Evolutionary conservation across 2,888 invertebrate genomes (phyloP).

Genomic region (Caradrina kadenii): DNA sequence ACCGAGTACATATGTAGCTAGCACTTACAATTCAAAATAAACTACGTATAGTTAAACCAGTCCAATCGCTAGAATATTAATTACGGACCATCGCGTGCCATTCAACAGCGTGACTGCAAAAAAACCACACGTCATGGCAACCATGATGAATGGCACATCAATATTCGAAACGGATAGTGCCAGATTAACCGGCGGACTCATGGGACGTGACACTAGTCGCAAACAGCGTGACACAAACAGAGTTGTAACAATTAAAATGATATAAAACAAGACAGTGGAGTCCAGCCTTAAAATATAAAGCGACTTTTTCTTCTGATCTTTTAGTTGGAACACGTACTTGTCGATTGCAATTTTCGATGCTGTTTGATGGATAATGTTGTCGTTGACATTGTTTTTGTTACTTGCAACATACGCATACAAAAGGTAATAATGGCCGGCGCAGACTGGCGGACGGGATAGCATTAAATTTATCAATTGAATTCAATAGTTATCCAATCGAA

Average conservation of each 20-base stretch:
- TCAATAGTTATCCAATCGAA: too few species aligned
- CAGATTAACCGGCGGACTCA: constrained; percentile 75
- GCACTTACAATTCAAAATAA: constrained; percentile 14
- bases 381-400: constrained; percentile 25
- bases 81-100: constrained; percentile 31
- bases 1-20: not conserved
- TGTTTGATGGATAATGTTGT: constrained; percentile 35
- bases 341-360: constrained; percentile 21
- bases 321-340: constrained; percentile 35
- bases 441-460: too few species aligned
- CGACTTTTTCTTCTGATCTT: constrained; percentile 29
- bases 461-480: too few species aligned
- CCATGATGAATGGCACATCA: constrained; percentile 82
- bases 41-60: constrained; percentile 9
- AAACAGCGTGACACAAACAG: constrained; percentile 52
- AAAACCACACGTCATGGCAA: constrained; percentile 54
- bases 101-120: constrained; percentile 37
- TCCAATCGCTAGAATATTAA: constrained; percentile 39
- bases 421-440: constrained; percentile 10
- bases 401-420: constrained; percentile 2
- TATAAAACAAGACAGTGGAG: constrained; percentile 53
- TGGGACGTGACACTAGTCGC: constrained; percentile 72
- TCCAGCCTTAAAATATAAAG: constrained; percentile 41
- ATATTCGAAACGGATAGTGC: constrained; percentile 78
- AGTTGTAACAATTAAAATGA: constrained; percentile 61